Evolutionary conservation across 2,797 vertebrate genomes (phyloP).

Genomic region (Labroides dimidiatus): DNA sequence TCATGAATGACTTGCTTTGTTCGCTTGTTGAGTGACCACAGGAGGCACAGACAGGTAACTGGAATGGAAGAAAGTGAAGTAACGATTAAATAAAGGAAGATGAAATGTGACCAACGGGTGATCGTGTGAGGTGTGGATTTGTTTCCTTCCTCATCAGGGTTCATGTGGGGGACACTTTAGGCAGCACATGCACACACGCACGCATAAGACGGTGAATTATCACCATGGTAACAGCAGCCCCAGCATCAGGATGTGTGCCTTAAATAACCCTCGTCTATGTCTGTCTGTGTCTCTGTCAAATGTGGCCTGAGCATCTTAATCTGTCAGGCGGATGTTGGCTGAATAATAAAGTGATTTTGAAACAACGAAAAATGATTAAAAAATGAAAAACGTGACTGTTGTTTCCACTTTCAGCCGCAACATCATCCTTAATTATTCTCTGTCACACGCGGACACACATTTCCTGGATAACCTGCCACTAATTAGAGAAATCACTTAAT

Average conservation of each 20-base stretch:
- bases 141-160: slow-evolving; percentile 21
- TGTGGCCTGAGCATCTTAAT: slow-evolving; percentile 9
- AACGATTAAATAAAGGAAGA: neutral
- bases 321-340: no score
- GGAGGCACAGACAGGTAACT: neutral
- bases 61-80: neutral
- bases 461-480: slow-evolving; percentile 50
- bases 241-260: slow-evolving; percentile 36
- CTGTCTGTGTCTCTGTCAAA: slow-evolving; percentile 6
- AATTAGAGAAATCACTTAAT: slow-evolving; percentile 67
- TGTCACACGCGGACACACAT: neutral
- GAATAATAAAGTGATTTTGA: neutral
- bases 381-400: neutral
- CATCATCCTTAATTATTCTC: slow-evolving; percentile 3
- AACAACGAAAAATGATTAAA: neutral
- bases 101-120: neutral
- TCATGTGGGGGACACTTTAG: slow-evolving; percentile 40
- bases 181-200: neutral
- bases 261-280: slow-evolving; percentile 47
- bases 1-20: slow-evolving; percentile 1
- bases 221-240: slow-evolving; percentile 52
- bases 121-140: neutral
- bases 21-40: neutral
- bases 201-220: slow-evolving; percentile 8
- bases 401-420: neutral